phyloP scores from a whole-genome alignment of 2,888 invertebrate species.

The Tenthredo distinguenda region DNA sequence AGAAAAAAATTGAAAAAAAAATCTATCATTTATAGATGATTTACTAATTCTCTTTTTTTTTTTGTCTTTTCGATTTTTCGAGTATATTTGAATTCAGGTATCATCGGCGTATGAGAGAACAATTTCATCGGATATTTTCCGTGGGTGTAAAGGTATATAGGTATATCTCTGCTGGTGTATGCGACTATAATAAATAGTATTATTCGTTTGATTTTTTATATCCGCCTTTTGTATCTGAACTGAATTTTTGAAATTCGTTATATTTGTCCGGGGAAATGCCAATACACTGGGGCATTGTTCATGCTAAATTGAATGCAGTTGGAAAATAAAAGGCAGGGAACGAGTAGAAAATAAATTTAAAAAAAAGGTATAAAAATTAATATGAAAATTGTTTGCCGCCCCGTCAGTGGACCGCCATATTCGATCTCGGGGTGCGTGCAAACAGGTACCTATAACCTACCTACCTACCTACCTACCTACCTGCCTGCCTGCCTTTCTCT shows the following conservation, averaged over 20 bases:
- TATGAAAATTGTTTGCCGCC: slow-evolving; percentile 62
- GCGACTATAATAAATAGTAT: background rate
- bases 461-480: background rate
- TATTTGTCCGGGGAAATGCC: slow-evolving; percentile 63
- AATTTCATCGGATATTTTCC: background rate
- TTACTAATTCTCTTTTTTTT: background rate
- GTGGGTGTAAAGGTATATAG: background rate
- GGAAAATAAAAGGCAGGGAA: slow-evolving; percentile 20
- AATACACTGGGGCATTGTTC: slow-evolving; percentile 66
- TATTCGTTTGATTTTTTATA: slow-evolving; percentile 11
- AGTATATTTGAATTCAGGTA: background rate
- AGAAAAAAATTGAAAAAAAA: background rate
- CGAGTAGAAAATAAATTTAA: no score
- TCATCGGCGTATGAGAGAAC: background rate
- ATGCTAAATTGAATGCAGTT: slow-evolving; percentile 68
- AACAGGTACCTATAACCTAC: slow-evolving; percentile 13
- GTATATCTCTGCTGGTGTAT: background rate
- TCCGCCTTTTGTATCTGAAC: slow-evolving; percentile 17
- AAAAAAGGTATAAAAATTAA: slow-evolving; percentile 64
- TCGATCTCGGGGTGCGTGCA: slow-evolving; percentile 49
- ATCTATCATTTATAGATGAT: background rate
- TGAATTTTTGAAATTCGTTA: slow-evolving; percentile 58
- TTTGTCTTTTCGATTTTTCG: background rate
- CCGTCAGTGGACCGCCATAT: slow-evolving; percentile 36
- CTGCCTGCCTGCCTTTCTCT: background rate